phyloP scores from a whole-genome alignment of 1,140 invertebrate genomes.

The Melipona quadrifasciata region DNA sequence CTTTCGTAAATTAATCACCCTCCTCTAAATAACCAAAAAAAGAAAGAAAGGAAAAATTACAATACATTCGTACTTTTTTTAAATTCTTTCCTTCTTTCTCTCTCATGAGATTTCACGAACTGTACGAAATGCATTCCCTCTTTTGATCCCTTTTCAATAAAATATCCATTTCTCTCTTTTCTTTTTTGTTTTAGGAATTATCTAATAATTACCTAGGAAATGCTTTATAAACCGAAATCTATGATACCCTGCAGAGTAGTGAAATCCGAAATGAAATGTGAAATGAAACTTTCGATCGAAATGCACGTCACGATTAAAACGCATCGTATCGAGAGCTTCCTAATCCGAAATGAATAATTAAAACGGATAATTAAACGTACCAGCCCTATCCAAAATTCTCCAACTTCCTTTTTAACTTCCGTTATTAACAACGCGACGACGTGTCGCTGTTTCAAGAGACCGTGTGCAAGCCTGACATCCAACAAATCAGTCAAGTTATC shows the following conservation, averaged over 20 bases:
- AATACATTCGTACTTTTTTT: not conserved
- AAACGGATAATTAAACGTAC: not conserved
- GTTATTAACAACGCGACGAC: not conserved
- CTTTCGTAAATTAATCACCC: slow-evolving; percentile 7
- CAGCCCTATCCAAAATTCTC: not conserved
- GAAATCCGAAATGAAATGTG: not conserved
- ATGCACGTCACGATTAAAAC: not conserved
- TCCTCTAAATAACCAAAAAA: slow-evolving; percentile 2
- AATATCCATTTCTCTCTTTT: not conserved
- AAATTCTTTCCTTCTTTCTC: not conserved
- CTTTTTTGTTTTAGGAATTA: not conserved
- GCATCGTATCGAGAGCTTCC: not conserved
- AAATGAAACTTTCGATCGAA: not conserved
- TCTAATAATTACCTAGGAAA: too few species aligned
- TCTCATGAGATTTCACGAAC: not conserved
- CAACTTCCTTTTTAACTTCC: too few species aligned
- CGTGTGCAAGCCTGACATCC: not conserved
- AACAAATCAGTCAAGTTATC: not conserved
- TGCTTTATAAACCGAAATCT: not conserved
- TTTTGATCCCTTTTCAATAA: not conserved
- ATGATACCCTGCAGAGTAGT: not conserved
- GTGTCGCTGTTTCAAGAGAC: not conserved
- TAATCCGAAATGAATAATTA: not conserved
- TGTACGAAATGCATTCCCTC: too few species aligned
- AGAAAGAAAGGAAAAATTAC: not conserved